Evolutionary conservation across 2,888 invertebrate species (phyloP).

Genomic region (Megastigmus dorsalis): DNA sequence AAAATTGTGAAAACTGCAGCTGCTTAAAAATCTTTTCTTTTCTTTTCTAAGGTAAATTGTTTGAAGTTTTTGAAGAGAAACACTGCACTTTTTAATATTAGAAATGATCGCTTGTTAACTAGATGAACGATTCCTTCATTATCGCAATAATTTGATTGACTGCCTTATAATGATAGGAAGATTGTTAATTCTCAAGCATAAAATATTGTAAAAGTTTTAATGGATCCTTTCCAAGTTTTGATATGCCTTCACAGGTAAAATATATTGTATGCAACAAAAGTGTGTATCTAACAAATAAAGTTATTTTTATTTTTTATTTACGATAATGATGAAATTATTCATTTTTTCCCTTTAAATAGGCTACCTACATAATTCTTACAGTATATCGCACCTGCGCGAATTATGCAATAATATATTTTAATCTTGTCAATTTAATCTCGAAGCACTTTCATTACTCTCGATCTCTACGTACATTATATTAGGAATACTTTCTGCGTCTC

Average conservation of each 20-base stretch:
- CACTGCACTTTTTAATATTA: constrained; percentile 8
- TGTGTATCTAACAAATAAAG: neutral
- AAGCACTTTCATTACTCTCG: constrained; percentile 4
- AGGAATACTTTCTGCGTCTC: neutral
- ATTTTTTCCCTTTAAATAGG: neutral
- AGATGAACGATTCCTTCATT: constrained; percentile 1
- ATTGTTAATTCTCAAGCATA: no score
- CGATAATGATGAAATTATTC: neutral
- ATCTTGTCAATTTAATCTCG: neutral
- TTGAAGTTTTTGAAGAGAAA: constrained; percentile 1
- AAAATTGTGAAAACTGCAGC: constrained; percentile 10
- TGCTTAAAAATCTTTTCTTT: neutral
- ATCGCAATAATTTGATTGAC: neutral
- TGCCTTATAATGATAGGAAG: neutral
- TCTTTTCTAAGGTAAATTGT: neutral
- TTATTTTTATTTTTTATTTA: no score
- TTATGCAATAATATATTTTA: neutral
- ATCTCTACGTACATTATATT: neutral
- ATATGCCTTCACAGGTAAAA: neutral
- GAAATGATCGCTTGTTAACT: neutral
- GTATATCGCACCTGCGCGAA: constrained; percentile 2
- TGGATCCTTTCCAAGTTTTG: no score
- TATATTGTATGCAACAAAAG: neutral
- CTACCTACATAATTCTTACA: neutral
- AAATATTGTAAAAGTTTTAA: no score